Evolutionary conservation across 2,797 vertebrate genomes (phyloP).

Genomic region (Hozukius guyotensis): DNA sequence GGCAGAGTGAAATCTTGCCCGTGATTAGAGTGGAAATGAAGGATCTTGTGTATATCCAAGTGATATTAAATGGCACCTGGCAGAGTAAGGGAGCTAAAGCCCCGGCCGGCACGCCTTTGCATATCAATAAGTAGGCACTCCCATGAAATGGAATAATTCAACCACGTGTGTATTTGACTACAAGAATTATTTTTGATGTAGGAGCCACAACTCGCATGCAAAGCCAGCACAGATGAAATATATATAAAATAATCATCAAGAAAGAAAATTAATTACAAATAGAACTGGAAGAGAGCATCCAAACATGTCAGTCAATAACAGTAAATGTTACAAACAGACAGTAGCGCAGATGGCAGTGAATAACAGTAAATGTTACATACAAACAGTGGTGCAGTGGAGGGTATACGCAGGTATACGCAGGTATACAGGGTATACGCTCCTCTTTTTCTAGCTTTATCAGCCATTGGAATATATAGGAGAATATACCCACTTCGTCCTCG

Average conservation of each 20-base stretch:
- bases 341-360: background rate
- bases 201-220: background rate
- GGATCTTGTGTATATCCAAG: constrained; percentile 68
- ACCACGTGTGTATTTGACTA: constrained; percentile 15
- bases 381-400: background rate
- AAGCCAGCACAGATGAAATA: background rate
- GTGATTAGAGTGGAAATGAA: constrained; percentile 73
- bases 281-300: background rate
- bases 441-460: no score
- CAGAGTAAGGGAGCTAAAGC: constrained; percentile 56
- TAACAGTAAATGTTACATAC: background rate
- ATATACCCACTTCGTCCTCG: no score
- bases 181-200: constrained; percentile 17
- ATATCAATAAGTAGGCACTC: constrained; percentile 63
- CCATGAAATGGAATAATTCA: constrained; percentile 70
- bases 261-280: background rate
- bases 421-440: no score
- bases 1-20: constrained; percentile 46
- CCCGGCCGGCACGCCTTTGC: constrained; percentile 49
- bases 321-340: background rate
- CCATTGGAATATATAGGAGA: no score
- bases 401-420: no score
- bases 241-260: background rate
- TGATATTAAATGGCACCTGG: constrained; percentile 71
- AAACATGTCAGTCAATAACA: background rate